These are phyloP conservation scores for Meloidogyne chitwoodi DNA, from an alignment of 1,140 invertebrate genomes.

Conservation along the genomic window DNA sequence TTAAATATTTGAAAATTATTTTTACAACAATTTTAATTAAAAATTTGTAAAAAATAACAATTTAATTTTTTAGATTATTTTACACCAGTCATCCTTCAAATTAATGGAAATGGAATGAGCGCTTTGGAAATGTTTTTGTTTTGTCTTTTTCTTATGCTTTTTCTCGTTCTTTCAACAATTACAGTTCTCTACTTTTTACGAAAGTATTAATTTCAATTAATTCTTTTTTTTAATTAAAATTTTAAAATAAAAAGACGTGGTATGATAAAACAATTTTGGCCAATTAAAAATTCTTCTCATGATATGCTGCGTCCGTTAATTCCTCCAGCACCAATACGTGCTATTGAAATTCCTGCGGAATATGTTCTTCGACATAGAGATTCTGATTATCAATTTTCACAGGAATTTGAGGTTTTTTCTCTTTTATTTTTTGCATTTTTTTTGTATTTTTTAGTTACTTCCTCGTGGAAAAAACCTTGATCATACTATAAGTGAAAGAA, in stretches of 20 bases:
- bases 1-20: no score
- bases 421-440: background rate
- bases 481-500: conserved; percentile 48
- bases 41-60: no score
- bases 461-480: conserved; percentile 35
- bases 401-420: conserved; percentile 50
- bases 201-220: conserved; percentile 25
- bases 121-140: conserved; percentile 30
- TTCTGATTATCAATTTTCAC: conserved; percentile 53
- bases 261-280: conserved; percentile 41
- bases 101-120: conserved; percentile 4
- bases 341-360: conserved; percentile 53
- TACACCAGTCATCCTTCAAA: conserved; percentile 37
- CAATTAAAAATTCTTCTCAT: conserved; percentile 41
- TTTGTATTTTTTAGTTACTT: conserved; percentile 25
- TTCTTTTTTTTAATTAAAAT: background rate
- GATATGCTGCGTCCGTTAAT: conserved; percentile 33
- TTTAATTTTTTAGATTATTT: conserved; percentile 36
- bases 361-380: conserved; percentile 54
- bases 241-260: conserved; percentile 29
- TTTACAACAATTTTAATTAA: no score
- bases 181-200: conserved; percentile 38
- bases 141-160: conserved; percentile 31
- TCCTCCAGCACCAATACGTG: conserved; percentile 45
- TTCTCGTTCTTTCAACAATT: conserved; percentile 22